Conservation (phyloP, 1,140 invertebrate genomes). For the Mamestra configurata region DNA sequence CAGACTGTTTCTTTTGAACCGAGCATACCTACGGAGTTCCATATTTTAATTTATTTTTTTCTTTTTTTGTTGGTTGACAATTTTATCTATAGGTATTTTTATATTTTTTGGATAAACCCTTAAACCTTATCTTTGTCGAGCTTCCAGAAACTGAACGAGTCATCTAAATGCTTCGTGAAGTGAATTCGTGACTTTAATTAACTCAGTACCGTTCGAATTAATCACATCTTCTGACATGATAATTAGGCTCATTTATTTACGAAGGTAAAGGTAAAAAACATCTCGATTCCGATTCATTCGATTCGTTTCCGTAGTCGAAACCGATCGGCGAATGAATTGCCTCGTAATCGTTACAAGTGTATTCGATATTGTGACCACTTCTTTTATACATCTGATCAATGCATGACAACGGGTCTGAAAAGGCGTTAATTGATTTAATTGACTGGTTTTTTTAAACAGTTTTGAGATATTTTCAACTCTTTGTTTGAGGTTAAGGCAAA, state of each 20-base stretch:
- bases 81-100: too few relatives aligned
- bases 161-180: not conserved
- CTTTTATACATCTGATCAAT: not conserved
- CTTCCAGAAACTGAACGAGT: not conserved
- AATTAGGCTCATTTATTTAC: not conserved
- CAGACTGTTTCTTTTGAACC: too few relatives aligned
- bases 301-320: not conserved
- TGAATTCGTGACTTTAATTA: too few relatives aligned
- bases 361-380: not conserved
- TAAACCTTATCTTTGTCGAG: not conserved
- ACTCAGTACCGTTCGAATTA: not conserved
- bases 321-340: not conserved
- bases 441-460: not conserved
- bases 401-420: not conserved
- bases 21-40: too few relatives aligned
- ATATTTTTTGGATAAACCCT: not conserved
- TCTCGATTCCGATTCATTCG: not conserved
- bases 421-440: not conserved
- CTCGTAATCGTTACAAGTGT: constrained; percentile 15
- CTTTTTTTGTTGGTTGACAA: too few relatives aligned
- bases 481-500: too few relatives aligned
- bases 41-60: too few relatives aligned
- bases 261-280: not conserved
- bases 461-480: too few relatives aligned
- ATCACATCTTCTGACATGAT: not conserved